Evolutionary conservation across 1,140 invertebrate genomes (phyloP), one percentile per base, ranked within the genome.

Genomic region (Drosophila kohkoa): DNA sequence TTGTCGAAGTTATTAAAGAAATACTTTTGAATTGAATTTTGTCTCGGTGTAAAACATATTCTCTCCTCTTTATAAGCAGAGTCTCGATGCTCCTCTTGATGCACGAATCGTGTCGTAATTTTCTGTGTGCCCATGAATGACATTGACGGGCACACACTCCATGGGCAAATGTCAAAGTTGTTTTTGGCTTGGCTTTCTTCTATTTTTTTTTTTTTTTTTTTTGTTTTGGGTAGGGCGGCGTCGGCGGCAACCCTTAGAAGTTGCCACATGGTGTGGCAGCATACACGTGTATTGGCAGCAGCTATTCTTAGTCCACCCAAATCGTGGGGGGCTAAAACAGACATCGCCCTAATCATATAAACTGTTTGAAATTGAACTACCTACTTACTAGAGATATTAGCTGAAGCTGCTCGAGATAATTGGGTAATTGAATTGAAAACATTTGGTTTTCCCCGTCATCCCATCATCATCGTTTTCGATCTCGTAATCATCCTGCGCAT

Each of bases 91-190:
- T 8, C 8, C 64, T 73, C 46, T 54, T 41, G 57, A 45, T 15
- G 25, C 72, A 63, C 67, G 48, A 55, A 68, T 85, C 82, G 75
- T 87, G 70, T 75, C 59, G 82, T 82, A 87, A 82, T 78, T 74
- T 80, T 38, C 7, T 75, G 15, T 80, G 65, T 57, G 60, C 54
- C 74, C 58, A 62, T 74, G 75, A 77, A 68, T 74, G 77, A 78
- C 77, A 79, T 79, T 79, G 75, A 78, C 48, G 63, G 62, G 60
- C 45, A 49, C 60, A 52, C 49, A 54, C 60, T 64, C 77, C 81
- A 81, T 87, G 81, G 83, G 81, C 85, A 80, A 87, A 89, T 87
- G 82, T 87, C 82, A 87, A 75, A 75, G 51, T 75, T 69, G 72
- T 70, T 69, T 41, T 72, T 62, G 48, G 20, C 51, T 51, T 57